Evolutionary conservation across 1,140 invertebrate species (phyloP).

Genomic region (Linepithema humile): DNA sequence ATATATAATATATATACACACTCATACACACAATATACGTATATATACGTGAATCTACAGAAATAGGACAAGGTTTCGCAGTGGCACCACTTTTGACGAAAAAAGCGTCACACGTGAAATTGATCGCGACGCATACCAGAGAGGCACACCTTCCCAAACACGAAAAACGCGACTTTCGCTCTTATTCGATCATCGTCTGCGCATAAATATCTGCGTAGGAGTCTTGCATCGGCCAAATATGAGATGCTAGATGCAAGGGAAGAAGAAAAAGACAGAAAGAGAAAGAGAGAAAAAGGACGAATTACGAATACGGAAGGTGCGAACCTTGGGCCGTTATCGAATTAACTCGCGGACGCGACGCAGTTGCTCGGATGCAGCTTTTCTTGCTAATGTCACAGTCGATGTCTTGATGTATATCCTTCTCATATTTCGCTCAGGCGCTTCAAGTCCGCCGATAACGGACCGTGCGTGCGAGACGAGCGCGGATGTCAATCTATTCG

Average conservation of each 20-base stretch:
- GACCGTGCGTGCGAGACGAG: neutral
- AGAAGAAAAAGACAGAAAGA: neutral
- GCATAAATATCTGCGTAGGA: constrained; percentile 20
- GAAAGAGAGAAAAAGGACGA: neutral
- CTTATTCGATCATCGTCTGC: neutral
- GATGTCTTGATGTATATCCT: neutral
- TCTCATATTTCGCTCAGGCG: constrained; percentile 58
- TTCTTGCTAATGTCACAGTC: constrained; percentile 32
- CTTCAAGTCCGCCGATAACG: neutral
- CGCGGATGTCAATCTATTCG: neutral
- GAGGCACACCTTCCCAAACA: neutral
- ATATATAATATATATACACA: no score
- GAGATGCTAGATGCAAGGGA: neutral
- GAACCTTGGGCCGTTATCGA: constrained; percentile 64
- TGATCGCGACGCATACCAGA: constrained; percentile 14
- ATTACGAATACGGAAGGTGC: neutral
- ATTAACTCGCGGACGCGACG: constrained; percentile 50
- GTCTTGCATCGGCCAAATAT: neutral
- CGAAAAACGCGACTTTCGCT: constrained; percentile 32
- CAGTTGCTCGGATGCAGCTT: neutral
- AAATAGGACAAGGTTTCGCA: constrained; percentile 54
- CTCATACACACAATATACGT: neutral
- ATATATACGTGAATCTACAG: neutral
- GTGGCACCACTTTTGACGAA: neutral
- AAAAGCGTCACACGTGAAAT: constrained; percentile 10